Percentiles rank a stretch among this genome's conserved stretches.
These are phyloP conservation scores for Tyria jacobaeae DNA, from an alignment of 2,888 invertebrate species.

Conservation along the genomic window DNA sequence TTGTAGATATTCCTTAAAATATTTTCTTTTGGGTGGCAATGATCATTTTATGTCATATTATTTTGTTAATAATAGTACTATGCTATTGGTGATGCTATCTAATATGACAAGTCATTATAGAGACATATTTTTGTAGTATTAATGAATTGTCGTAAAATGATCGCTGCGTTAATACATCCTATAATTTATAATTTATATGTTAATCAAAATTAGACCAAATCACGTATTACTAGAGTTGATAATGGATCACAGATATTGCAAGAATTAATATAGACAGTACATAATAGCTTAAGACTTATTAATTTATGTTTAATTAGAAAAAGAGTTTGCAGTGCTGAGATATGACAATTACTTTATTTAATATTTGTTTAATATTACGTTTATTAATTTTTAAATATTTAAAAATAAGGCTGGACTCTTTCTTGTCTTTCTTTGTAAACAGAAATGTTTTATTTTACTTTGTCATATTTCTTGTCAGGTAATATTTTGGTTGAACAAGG, in stretches of 20 bases:
- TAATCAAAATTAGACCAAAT: slow-evolving; percentile 37
- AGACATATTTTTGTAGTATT: background rate
- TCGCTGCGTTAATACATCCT: background rate
- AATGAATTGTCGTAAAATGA: slow-evolving; percentile 20
- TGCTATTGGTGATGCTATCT: too few species aligned
- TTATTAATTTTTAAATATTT: background rate
- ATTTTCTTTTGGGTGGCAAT: background rate
- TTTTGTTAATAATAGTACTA: too few species aligned
- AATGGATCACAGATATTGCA: slow-evolving; percentile 20
- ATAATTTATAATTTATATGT: slow-evolving; percentile 15
- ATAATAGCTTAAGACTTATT: slow-evolving; percentile 17
- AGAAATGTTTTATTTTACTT: background rate
- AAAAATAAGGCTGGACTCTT: background rate
- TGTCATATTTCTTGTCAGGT: background rate
- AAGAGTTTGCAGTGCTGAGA: slow-evolving; percentile 29
- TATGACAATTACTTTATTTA: slow-evolving; percentile 19
- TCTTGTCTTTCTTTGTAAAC: background rate
- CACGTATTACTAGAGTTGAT: slow-evolving; percentile 33
- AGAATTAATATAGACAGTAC: slow-evolving; percentile 30
- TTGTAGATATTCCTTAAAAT: background rate
- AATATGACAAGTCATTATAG: slow-evolving; percentile 1
- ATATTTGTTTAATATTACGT: background rate
- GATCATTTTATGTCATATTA: background rate
- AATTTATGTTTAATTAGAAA: slow-evolving; percentile 19
- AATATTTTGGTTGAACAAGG: too few species aligned